These are phyloP conservation scores for Cyanoderma ruficeps DNA, from an alignment of 2,113 vertebrate genomes.

Conservation along the genomic window DNA sequence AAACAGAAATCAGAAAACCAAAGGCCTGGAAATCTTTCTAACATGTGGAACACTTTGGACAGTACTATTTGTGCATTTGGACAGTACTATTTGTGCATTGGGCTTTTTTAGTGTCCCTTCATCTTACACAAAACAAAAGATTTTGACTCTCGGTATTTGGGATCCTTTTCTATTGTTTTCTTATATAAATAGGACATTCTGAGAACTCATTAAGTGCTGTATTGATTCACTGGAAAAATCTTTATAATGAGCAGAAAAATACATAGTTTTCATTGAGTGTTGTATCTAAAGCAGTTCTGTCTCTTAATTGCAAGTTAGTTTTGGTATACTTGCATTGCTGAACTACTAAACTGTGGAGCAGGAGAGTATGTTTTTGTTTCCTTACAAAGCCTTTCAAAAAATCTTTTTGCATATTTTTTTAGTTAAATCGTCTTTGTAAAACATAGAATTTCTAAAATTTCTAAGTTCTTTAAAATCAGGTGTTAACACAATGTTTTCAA, in stretches of 20 bases:
- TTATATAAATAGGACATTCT: background rate
- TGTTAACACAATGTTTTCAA: background rate
- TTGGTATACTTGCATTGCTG: background rate
- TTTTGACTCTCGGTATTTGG: background rate
- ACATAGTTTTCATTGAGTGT: rapidly evolving
- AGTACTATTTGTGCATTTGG: rapidly evolving
- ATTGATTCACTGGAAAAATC: background rate
- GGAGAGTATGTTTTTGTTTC: background rate
- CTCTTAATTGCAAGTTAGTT: background rate
- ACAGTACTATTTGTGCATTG: rapidly evolving
- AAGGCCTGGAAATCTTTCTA: background rate
- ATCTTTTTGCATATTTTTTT: background rate
- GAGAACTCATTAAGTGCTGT: background rate
- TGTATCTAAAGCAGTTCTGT: background rate
- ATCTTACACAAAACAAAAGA: background rate
- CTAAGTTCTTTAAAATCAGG: background rate
- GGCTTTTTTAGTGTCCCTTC: background rate
- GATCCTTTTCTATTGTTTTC: background rate
- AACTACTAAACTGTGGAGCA: background rate
- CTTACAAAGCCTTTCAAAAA: background rate
- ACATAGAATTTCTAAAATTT: background rate
- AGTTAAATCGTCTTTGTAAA: background rate
- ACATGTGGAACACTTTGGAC: background rate
- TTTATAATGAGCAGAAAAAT: background rate
- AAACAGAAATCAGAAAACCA: background rate